Base-by-base conservation (phyloP, 2,797 vertebrate species). In the Schizopygopsis malacanthus region DNA sequence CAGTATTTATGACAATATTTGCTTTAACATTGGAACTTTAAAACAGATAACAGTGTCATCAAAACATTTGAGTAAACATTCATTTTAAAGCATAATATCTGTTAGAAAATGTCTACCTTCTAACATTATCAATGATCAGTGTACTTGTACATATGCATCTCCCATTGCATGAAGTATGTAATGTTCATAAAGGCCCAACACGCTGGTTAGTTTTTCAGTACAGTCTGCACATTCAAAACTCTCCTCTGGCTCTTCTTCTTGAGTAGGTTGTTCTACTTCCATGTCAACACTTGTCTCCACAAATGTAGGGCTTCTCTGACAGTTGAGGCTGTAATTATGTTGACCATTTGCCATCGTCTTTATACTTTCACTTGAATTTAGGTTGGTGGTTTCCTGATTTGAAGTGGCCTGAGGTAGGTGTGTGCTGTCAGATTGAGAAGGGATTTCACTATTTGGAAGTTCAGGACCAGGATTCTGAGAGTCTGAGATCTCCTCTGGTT, bases 81-180 rank as follows among this genome's bases (percentile, higher is more conserved):
- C 16, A 33, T 80, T 80, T 79, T n/a, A 50, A 81, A 56, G 22
- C 9, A 10, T 78, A 59, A 59, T 25, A 75, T 15, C 20, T 1
- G 6, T 25, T 3, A 12, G 8, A 50, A 83, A 83, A 56, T 37
- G 22, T 71, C 37, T 82, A 28, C 47, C 18, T 65, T 41, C 4
- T 25, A 39, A 41, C 59, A 69, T 69, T 59, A 37, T 16, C 43
- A 67, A 47, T 33, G 16, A 71, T 85, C 56, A 72, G 15, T 86
- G 63, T 65, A 81, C 83, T 63, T 87, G 25, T 78, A 37, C 39
- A 77, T 67, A 75, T 50, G 47, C n/a, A 54, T 86, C 72, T 6
- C 90, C 88, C 18, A 89, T 86, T 41, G 92, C 90, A 73, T 92
- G 92, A 20, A 86, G 70, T 20, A 91, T 81, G 72, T 92, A 92